phyloP scores from a whole-genome alignment of 2,888 invertebrate genomes.

The Melieria picta region DNA sequence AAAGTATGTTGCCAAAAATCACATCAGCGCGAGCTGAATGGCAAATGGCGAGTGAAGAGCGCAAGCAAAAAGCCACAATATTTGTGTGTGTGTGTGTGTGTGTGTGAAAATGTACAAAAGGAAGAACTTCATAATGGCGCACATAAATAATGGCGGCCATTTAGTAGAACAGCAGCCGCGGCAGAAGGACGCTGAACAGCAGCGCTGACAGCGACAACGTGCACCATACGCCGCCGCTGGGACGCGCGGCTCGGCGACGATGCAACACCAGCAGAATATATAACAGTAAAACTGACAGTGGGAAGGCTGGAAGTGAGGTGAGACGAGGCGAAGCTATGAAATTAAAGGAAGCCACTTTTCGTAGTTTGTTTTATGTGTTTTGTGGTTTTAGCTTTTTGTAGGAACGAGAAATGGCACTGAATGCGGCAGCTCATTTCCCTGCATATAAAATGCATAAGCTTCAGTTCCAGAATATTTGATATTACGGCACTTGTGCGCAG shows the following conservation, averaged over 20 bases:
- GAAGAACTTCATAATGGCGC: conserved; percentile 47
- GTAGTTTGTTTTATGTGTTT: too few species aligned
- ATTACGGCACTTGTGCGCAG: too few species aligned
- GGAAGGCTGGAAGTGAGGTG: not conserved
- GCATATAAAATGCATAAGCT: too few species aligned
- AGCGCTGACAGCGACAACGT: not conserved
- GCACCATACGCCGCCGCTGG: not conserved
- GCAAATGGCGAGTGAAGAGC: not conserved
- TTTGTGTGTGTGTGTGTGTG: too few species aligned
- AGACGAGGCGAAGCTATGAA: not conserved
- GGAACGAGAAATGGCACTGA: too few species aligned
- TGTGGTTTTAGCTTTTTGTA: too few species aligned
- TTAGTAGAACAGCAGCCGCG: not conserved
- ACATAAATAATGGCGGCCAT: conserved; percentile 51
- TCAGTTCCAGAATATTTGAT: too few species aligned
- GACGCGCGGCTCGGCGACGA: not conserved
- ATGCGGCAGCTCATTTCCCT: too few species aligned
- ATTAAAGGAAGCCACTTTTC: not conserved
- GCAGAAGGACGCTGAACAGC: not conserved
- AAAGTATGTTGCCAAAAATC: conserved; percentile 35
- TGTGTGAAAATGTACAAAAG: not conserved
- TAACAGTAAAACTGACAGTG: not conserved
- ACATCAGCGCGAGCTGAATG: conserved; percentile 5
- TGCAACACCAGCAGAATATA: not conserved
- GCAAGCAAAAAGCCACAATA: too few species aligned